Percentiles rank a stretch among this genome's conserved stretches.
Conservation (phyloP, 1,140 invertebrate genomes). For the Aphis gossypii region DNA sequence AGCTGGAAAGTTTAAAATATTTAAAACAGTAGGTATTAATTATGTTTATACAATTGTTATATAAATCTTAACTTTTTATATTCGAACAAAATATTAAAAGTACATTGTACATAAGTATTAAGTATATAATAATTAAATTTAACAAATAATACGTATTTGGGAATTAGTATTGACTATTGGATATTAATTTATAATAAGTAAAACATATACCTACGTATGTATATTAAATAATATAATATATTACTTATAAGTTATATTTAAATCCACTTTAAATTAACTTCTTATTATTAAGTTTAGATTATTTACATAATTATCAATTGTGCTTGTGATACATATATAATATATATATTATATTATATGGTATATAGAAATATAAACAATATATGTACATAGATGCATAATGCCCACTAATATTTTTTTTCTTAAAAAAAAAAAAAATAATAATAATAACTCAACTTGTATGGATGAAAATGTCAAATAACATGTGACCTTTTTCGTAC, state of each 20-base stretch:
- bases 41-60: no score
- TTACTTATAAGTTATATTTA: neutral
- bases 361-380: neutral
- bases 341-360: no score
- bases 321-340: neutral
- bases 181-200: no score
- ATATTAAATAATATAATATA: neutral
- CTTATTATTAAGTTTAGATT: neutral
- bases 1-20: no score
- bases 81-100: no score
- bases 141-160: no score
- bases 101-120: no score
- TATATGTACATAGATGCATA: neutral
- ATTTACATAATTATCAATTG: neutral
- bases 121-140: no score
- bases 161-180: no score
- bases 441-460: neutral
- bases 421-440: neutral
- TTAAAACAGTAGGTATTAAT: no score
- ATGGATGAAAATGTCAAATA: constrained; percentile 41
- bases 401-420: neutral
- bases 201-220: neutral
- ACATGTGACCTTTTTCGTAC: neutral
- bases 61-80: no score
- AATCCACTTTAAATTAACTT: neutral